Evolutionary conservation across 1,140 invertebrate species (phyloP).

Genomic region (Paraescarpia echinospica): DNA sequence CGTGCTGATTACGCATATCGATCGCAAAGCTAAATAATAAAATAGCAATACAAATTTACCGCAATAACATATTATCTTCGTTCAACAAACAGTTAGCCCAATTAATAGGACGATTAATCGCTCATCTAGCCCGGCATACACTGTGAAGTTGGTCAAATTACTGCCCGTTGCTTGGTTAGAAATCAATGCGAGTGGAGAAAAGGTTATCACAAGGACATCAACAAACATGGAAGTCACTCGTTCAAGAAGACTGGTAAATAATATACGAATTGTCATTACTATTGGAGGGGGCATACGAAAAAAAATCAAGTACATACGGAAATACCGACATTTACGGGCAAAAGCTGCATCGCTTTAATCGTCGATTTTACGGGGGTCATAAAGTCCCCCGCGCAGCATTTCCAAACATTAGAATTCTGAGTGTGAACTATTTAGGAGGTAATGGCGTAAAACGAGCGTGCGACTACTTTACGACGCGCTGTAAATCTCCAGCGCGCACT

Average conservation of each 20-base stretch:
- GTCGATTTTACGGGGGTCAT: conserved; percentile 3
- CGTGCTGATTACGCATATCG: no score
- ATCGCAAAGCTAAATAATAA: no score
- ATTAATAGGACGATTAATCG: no score
- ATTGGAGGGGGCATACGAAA: background rate
- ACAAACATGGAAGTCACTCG: background rate
- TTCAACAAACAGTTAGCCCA: no score
- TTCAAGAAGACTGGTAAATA: background rate
- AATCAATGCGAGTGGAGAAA: background rate
- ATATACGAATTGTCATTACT: background rate
- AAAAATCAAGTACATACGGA: background rate
- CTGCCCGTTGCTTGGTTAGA: background rate
- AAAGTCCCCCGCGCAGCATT: background rate
- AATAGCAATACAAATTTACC: no score
- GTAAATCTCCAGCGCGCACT: background rate
- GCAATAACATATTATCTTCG: no score
- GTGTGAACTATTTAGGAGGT: background rate
- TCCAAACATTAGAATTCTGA: conserved; percentile 6
- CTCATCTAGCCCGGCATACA: no score
- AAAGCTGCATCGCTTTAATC: background rate
- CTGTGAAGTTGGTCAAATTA: background rate
- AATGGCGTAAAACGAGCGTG: background rate
- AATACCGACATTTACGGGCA: background rate
- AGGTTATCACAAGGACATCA: background rate
- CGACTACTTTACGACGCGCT: background rate